phyloP scores from a whole-genome alignment of 1,140 invertebrate genomes.

The Drosophila willistoni region DNA sequence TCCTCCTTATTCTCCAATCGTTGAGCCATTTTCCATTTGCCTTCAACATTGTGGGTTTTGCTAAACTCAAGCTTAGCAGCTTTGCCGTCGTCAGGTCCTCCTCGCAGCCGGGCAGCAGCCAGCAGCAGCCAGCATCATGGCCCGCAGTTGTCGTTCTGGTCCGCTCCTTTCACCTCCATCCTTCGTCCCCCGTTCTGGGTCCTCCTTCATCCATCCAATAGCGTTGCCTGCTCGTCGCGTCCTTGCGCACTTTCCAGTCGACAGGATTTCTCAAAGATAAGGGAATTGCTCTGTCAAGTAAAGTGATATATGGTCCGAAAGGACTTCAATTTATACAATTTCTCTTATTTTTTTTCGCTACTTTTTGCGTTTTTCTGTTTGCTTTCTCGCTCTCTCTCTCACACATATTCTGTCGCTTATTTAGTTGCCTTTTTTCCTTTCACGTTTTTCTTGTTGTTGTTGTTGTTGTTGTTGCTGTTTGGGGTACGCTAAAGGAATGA shows the following conservation, averaged over 20 bases:
- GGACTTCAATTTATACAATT: conserved; percentile 83
- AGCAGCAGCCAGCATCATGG: conserved; percentile 20
- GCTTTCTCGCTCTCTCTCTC: conserved; percentile 26
- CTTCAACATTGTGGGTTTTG: conserved; percentile 64
- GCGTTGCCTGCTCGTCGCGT: conserved; percentile 46
- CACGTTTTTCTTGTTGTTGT: conserved; percentile 7
- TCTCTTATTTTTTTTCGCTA: conserved; percentile 81
- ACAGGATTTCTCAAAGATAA: conserved; percentile 83
- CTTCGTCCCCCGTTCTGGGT: conserved; percentile 9
- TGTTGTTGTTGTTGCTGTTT: conserved; percentile 6
- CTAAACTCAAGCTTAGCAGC: conserved; percentile 79
- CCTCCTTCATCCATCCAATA: not conserved
- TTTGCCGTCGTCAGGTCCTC: conserved; percentile 51
- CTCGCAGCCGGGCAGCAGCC: not conserved
- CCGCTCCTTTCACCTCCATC: conserved; percentile 20
- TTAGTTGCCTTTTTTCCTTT: conserved; percentile 60
- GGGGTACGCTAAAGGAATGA: conserved; percentile 46
- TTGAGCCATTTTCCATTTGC: conserved; percentile 24
- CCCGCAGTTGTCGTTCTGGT: conserved; percentile 71
- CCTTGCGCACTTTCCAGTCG: conserved; percentile 81
- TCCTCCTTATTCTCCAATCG: not conserved
- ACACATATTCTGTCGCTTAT: conserved; percentile 34
- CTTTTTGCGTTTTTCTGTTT: conserved; percentile 78
- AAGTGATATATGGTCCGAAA: conserved; percentile 83
- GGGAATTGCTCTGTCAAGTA: conserved; percentile 83